phyloP scores from a whole-genome alignment of 2,797 vertebrate genomes.

The Myotis vivesi region DNA sequence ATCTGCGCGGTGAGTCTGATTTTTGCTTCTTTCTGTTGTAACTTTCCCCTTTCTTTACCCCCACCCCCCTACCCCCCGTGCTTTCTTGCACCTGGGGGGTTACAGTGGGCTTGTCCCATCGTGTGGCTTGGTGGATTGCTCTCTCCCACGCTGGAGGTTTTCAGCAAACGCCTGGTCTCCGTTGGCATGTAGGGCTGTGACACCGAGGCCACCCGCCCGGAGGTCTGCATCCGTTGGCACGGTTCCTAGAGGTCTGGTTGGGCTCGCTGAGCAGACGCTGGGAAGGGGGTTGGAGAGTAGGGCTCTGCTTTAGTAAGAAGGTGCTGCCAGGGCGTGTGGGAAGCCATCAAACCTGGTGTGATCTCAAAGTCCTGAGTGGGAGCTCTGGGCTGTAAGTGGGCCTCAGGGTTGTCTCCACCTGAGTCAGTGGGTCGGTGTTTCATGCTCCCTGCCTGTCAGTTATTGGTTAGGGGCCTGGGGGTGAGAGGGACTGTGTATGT shows the following conservation, averaged over 20 bases:
- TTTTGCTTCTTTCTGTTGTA: neutral
- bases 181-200: neutral
- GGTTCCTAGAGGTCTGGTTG: neutral
- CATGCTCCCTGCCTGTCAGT: neutral
- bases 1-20: neutral
- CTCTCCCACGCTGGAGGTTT: neutral
- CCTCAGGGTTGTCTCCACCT: neutral
- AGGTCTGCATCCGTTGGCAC: neutral
- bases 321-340: neutral
- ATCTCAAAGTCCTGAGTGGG: neutral
- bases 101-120: neutral
- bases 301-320: neutral
- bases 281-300: neutral
- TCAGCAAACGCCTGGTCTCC: neutral
- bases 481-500: neutral
- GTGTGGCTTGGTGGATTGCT: neutral
- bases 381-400: neutral
- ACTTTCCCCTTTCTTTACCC: neutral
- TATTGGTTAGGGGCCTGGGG: neutral
- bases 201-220: neutral
- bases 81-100: neutral
- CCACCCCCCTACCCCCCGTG: neutral
- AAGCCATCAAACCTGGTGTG: neutral
- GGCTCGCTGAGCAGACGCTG: neutral
- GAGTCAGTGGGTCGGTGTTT: neutral